A percentile compares a stretch with the other conserved stretches of the same genome.
Conservation (phyloP, 2,888 invertebrate species). For the Clepsis dumicolana region DNA sequence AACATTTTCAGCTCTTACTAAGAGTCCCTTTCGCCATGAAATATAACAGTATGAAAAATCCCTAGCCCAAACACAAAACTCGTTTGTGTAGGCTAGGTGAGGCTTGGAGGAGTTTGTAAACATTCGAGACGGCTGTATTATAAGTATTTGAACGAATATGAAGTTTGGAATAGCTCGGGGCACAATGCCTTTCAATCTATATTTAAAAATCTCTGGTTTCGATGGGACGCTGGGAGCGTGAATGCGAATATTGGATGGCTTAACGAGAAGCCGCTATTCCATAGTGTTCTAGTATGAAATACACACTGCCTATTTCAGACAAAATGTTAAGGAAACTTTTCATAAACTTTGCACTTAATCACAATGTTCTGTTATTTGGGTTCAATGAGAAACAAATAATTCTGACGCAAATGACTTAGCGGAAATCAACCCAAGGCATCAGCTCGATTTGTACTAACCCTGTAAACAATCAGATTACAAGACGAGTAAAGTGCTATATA, state of each 20-base stretch:
- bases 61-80: conserved; percentile 52
- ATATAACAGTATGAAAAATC: conserved; percentile 51
- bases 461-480: too few species aligned
- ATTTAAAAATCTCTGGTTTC: conserved; percentile 38
- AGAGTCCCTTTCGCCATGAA: conserved; percentile 25
- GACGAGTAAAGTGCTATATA: too few species aligned
- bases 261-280: conserved; percentile 16
- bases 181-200: conserved; percentile 37
- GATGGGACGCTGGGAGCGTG: conserved; percentile 27
- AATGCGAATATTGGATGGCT: conserved; percentile 34
- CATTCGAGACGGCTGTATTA: conserved; percentile 65
- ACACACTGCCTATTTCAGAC: background rate
- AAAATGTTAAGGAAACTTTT: background rate
- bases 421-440: background rate
- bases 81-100: conserved; percentile 50
- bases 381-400: background rate
- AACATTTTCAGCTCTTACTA: conserved; percentile 38
- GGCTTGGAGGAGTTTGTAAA: conserved; percentile 70
- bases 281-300: conserved; percentile 29
- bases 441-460: background rate
- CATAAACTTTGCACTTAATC: background rate
- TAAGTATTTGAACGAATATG: conserved; percentile 48
- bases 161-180: conserved; percentile 44
- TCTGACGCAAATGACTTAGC: background rate
- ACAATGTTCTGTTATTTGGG: background rate